Evolutionary conservation across 2,113 vertebrate genomes (phyloP).

Genomic region (Hoplias malabaricus): DNA sequence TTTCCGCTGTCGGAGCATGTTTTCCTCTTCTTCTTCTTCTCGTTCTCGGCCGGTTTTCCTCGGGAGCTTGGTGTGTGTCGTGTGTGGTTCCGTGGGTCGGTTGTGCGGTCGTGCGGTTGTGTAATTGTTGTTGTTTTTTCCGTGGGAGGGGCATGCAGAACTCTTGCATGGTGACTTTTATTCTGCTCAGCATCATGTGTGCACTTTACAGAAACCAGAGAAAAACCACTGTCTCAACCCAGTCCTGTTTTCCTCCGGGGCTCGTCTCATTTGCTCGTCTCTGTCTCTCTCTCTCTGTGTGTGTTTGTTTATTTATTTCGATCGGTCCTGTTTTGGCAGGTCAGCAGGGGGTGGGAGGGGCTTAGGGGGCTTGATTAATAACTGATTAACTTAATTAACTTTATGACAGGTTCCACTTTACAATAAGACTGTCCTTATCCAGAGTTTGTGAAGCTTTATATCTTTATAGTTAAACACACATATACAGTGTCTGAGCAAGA

Average conservation of each 20-base stretch:
- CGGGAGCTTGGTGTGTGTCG: slow-evolving; percentile 44
- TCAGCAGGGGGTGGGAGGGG: background rate
- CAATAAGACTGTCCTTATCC: too few relatives aligned
- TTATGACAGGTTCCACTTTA: background rate
- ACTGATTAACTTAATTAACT: too few relatives aligned
- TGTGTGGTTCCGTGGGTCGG: slow-evolving; percentile 49
- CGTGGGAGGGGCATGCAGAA: slow-evolving; percentile 44
- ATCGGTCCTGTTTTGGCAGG: background rate
- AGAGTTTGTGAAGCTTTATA: too few relatives aligned
- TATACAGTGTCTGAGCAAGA: too few relatives aligned
- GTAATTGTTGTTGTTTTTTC: slow-evolving; percentile 55
- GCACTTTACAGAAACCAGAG: slow-evolving; percentile 53
- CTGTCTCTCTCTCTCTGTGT: too few relatives aligned
- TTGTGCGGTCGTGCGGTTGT: slow-evolving; percentile 35
- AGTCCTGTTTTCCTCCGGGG: background rate
- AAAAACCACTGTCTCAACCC: slow-evolving; percentile 22
- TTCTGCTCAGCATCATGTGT: slow-evolving; percentile 51
- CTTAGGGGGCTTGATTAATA: background rate
- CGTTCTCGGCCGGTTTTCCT: too few relatives aligned
- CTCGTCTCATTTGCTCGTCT: slow-evolving; percentile 1
- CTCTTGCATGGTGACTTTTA: slow-evolving; percentile 74
- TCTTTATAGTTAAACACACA: too few relatives aligned
- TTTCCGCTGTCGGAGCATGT: slow-evolving; percentile 59
- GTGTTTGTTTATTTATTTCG: slow-evolving; percentile 6
- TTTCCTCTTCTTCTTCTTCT: slow-evolving; percentile 42